phyloP scores from a whole-genome alignment of 1,140 invertebrate species.

The Palaemon carinicauda region DNA sequence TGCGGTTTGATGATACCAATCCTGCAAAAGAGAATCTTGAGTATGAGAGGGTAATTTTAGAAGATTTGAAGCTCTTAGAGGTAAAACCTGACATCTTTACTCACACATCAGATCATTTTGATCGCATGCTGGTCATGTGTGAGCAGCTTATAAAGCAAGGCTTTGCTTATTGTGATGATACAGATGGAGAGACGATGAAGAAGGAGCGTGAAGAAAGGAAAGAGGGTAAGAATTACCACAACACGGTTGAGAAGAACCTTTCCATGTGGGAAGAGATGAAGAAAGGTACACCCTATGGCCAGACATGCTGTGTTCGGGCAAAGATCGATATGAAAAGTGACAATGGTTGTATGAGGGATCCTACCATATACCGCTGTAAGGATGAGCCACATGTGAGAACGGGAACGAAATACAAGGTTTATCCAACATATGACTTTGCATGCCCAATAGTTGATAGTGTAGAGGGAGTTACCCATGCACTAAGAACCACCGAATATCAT shows the following conservation, averaged over 20 bases:
- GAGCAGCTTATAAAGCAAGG: constrained; percentile 86
- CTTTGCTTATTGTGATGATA: constrained; percentile 97
- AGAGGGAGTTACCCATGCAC: constrained; percentile 96
- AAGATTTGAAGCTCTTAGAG: constrained; percentile 91
- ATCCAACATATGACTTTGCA: constrained; percentile 99
- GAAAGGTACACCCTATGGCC: constrained; percentile 79
- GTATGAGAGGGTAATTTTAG: constrained; percentile 96
- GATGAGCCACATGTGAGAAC: constrained; percentile 91
- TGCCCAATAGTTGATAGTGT: constrained; percentile 98
- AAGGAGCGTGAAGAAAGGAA: constrained; percentile 88
- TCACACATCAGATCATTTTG: constrained; percentile 97
- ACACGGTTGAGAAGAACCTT: constrained; percentile 86
- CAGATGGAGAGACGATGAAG: constrained; percentile 94
- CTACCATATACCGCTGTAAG: constrained; percentile 99
- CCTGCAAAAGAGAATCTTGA: constrained; percentile 99
- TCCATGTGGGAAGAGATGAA: constrained; percentile 96
- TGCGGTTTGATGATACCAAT: constrained; percentile 99
- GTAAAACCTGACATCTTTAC: constrained; percentile 94
- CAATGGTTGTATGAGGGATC: constrained; percentile 98
- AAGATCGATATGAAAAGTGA: constrained; percentile 97
- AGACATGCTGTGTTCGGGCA: constrained; percentile 91
- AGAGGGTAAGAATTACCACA: constrained; percentile 87
- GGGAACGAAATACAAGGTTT: constrained; percentile 97
- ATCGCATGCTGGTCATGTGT: constrained; percentile 86
- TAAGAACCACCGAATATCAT: constrained; percentile 98